phyloP scores from a whole-genome alignment of 2,113 vertebrate genomes.

The Pituophis catenifer region DNA sequence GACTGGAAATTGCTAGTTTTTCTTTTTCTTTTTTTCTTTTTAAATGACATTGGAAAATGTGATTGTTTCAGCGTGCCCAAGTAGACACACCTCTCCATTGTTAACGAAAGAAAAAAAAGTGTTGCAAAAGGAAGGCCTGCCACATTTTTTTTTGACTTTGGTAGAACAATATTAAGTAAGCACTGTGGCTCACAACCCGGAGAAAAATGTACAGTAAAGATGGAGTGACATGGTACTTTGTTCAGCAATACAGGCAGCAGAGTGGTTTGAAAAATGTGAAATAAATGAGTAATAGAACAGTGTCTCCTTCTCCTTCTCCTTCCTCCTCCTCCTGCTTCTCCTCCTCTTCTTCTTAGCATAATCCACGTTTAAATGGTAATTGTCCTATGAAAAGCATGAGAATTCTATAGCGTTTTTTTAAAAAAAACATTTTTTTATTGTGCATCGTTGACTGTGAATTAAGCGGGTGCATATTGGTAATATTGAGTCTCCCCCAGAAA shows the following conservation, averaged over 20 bases:
- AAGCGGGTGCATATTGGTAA: not conserved
- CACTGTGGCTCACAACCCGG: not conserved
- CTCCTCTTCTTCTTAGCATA: not conserved
- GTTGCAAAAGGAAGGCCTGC: not conserved
- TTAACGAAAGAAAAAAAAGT: too few species aligned
- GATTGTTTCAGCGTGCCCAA: too few species aligned
- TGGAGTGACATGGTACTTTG: not conserved
- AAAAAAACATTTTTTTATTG: not conserved
- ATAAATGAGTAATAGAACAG: not conserved
- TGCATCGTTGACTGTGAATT: constrained; percentile 26
- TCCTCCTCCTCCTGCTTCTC: too few species aligned
- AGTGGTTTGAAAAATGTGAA: not conserved
- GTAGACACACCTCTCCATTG: too few species aligned
- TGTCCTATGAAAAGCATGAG: constrained; percentile 29
- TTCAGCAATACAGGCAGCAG: constrained; percentile 15
- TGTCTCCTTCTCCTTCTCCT: not conserved
- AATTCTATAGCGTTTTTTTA: not conserved
- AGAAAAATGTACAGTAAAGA: not conserved
- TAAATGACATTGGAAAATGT: too few species aligned
- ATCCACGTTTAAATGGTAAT: constrained; percentile 16
- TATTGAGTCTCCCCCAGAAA: constrained; percentile 19
- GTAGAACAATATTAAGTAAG: not conserved
- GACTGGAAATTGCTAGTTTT: too few species aligned
- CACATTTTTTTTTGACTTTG: not conserved
- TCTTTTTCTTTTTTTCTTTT: too few species aligned